Percentiles rank a stretch among this genome's conserved stretches.
Conservation (phyloP, 2,113 vertebrate species). For the Hepsetus odoe region DNA sequence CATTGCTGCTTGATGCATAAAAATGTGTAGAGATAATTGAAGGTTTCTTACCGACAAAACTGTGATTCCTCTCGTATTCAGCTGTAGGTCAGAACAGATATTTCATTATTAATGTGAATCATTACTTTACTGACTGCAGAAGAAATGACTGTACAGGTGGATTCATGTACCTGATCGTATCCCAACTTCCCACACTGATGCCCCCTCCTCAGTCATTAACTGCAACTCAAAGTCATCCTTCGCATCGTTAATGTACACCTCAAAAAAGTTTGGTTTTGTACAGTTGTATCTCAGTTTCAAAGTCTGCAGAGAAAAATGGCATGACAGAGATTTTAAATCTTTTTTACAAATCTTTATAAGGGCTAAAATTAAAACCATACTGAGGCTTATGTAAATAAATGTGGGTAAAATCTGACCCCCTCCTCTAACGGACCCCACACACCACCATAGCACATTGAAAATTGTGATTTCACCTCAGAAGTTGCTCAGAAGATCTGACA, state of each 20-base stretch:
- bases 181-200: background rate
- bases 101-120: background rate
- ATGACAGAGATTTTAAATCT: no score
- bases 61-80: background rate
- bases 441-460: no score
- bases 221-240: background rate
- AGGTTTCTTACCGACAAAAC: background rate
- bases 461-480: no score
- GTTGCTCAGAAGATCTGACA: no score
- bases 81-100: background rate
- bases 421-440: no score
- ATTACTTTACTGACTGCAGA: background rate
- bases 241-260: slow-evolving; percentile 19
- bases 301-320: background rate
- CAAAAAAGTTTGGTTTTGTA: slow-evolving; percentile 7
- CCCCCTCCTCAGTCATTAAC: background rate
- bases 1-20: background rate
- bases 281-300: slow-evolving; percentile 4
- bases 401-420: no score
- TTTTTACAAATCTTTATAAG: background rate
- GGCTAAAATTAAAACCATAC: background rate
- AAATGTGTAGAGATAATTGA: background rate
- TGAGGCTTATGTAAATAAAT: no score
- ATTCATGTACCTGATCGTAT: slow-evolving; percentile 1
- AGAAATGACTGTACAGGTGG: background rate